Conservation (phyloP, 2,797 vertebrate species). For the Leptoclinus maculatus region DNA sequence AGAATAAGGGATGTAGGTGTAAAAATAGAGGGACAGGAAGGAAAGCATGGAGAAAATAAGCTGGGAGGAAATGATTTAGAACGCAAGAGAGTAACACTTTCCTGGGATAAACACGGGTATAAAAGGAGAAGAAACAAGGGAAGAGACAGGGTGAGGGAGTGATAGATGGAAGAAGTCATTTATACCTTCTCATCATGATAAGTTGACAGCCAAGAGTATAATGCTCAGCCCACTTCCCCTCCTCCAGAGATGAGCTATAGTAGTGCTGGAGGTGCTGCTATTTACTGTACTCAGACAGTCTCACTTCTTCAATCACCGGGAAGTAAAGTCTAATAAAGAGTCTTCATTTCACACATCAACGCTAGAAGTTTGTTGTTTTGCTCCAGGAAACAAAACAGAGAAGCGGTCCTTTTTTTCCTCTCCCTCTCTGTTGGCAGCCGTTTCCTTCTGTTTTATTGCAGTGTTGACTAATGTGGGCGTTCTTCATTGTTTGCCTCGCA, state of each 20-base stretch:
- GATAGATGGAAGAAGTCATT: constrained; percentile 34
- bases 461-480: constrained; percentile 48
- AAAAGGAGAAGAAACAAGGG: background rate
- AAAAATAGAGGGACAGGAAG: background rate
- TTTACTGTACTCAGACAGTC: constrained; percentile 25
- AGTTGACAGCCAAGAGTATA: constrained; percentile 39
- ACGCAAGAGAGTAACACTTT: background rate
- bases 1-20: background rate
- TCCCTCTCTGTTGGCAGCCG: constrained; percentile 20
- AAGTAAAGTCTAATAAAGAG: constrained; percentile 45
- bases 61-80: background rate
- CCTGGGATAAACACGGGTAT: background rate
- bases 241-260: constrained; percentile 35
- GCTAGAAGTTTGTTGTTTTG: constrained; percentile 51
- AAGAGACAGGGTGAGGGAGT: constrained; percentile 15
- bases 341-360: constrained; percentile 44
- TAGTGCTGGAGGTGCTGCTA: constrained; percentile 31
- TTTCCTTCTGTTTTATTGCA: constrained; percentile 46
- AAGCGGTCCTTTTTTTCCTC: background rate
- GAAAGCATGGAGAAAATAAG: background rate
- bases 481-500: constrained; percentile 41
- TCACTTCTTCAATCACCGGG: constrained; percentile 30
- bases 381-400: constrained; percentile 45
- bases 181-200: constrained; percentile 33
- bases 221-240: constrained; percentile 17